A percentile compares a stretch with the other conserved stretches of the same genome.
phyloP scores from a whole-genome alignment of 23 tunicate genomes.

The Botrylloides violaceus region DNA sequence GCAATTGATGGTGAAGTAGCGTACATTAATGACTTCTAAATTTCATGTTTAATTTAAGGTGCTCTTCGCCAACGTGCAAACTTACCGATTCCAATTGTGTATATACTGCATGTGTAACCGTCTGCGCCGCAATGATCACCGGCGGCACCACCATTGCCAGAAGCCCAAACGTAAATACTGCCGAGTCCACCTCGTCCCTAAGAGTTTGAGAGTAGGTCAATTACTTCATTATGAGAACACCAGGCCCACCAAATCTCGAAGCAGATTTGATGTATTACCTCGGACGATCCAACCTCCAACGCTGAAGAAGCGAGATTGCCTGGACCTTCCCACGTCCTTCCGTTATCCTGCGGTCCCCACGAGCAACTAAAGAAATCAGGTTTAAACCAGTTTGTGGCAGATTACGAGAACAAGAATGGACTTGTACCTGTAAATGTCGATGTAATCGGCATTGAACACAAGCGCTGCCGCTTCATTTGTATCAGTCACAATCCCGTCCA shows the following conservation, averaged over 20 bases:
- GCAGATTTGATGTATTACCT: too few relatives aligned
- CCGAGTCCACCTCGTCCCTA: slow-evolving; percentile 23
- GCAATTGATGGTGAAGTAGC: too few relatives aligned
- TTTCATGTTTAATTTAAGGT: too few relatives aligned
- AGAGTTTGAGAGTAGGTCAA: too few relatives aligned
- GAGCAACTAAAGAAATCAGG: slow-evolving; percentile 9
- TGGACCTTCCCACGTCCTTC: slow-evolving; percentile 23
- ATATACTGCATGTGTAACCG: slow-evolving; percentile 29
- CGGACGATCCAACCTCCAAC: slow-evolving; percentile 15
- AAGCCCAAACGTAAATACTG: slow-evolving; percentile 24
- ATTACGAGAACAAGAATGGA: neutral
- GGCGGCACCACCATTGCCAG: slow-evolving; percentile 28
- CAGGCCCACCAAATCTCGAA: too few relatives aligned
- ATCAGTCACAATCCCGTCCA: slow-evolving; percentile 25
- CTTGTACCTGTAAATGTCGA: slow-evolving; percentile 23
- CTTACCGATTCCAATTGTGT: slow-evolving; percentile 25
- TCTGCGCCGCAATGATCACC: slow-evolving; percentile 28
- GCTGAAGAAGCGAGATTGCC: slow-evolving; percentile 11
- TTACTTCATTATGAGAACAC: too few relatives aligned
- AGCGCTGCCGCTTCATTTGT: slow-evolving; percentile 25
- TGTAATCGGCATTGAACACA: slow-evolving; percentile 26
- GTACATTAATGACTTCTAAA: too few relatives aligned
- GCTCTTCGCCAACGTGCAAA: neutral
- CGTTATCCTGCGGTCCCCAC: slow-evolving; percentile 31
- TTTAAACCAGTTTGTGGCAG: neutral